Evolutionary conservation across 2,888 invertebrate species (phyloP).

Genomic region (Trimorus sp.): DNA sequence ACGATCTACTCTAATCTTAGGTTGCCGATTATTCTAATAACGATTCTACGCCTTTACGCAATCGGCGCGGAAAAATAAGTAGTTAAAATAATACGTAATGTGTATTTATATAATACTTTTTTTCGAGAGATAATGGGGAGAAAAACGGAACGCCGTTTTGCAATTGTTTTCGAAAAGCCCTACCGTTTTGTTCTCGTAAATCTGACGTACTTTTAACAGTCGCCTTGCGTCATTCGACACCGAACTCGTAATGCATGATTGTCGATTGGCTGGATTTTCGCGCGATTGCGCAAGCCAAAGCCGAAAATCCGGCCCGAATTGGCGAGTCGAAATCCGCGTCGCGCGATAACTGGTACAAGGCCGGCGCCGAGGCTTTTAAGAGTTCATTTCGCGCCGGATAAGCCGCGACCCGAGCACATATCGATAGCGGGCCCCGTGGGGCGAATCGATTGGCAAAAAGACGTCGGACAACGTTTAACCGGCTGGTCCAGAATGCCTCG

Average conservation of each 20-base stretch:
- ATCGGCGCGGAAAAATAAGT: slow-evolving; percentile 37
- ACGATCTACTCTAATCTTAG: slow-evolving; percentile 19
- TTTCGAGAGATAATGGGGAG: slow-evolving; percentile 6
- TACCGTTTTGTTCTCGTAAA: too few relatives aligned
- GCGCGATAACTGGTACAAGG: slow-evolving; percentile 23
- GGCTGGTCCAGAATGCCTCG: slow-evolving; percentile 33
- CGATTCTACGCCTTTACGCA: slow-evolving; percentile 25
- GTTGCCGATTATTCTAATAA: slow-evolving; percentile 40
- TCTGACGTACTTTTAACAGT: too few relatives aligned
- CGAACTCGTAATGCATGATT: not conserved
- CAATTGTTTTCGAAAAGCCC: slow-evolving; percentile 10
- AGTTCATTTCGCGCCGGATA: slow-evolving; percentile 6
- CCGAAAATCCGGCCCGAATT: too few relatives aligned
- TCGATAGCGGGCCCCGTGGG: slow-evolving; percentile 9
- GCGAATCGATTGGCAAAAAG: slow-evolving; percentile 29
- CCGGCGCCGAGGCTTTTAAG: not conserved
- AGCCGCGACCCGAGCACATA: not conserved
- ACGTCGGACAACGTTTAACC: slow-evolving; percentile 26
- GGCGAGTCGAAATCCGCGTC: not conserved
- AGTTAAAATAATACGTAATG: slow-evolving; percentile 40
- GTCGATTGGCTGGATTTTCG: not conserved
- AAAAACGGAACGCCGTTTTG: slow-evolving; percentile 12
- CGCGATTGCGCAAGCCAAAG: too few relatives aligned
- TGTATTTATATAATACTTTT: slow-evolving; percentile 34
- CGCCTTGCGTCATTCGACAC: too few relatives aligned